Conservation (phyloP, 2,888 invertebrate species). For the Smittia aterrima region DNA sequence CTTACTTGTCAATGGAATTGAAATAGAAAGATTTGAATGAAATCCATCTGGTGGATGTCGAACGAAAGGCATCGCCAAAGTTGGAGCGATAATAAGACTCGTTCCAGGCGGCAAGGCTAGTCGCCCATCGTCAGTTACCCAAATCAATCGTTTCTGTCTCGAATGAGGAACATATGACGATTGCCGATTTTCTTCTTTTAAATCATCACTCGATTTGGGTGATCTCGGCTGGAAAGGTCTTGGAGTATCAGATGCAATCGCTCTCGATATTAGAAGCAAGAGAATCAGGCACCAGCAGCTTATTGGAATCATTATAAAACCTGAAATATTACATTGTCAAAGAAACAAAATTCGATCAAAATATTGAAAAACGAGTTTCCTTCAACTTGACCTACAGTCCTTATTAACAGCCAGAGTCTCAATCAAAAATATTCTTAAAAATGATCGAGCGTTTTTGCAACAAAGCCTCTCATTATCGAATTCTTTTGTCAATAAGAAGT, state of each 20-base stretch:
- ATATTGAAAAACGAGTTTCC: background rate
- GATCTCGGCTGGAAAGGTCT: background rate
- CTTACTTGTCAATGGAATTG: conserved; percentile 82
- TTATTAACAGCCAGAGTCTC: too few species aligned
- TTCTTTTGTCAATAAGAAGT: too few species aligned
- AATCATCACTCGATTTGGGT: background rate
- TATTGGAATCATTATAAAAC: background rate
- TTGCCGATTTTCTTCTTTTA: background rate
- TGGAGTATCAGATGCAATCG: background rate
- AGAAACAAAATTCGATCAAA: too few species aligned
- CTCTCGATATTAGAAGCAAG: background rate
- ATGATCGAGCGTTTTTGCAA: too few species aligned
- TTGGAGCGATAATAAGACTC: conserved; percentile 73
- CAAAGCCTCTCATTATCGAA: too few species aligned
- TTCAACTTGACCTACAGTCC: too few species aligned
- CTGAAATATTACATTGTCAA: background rate
- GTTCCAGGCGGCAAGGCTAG: conserved; percentile 82
- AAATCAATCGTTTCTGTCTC: conserved; percentile 76
- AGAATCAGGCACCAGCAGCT: background rate
- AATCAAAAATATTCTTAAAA: too few species aligned
- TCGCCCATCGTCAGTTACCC: conserved; percentile 82
- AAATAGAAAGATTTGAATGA: conserved; percentile 78
- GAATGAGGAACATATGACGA: conserved; percentile 61
- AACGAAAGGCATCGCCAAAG: conserved; percentile 77
- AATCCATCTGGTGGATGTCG: conserved; percentile 83